Evolutionary conservation across 2,113 vertebrate genomes (phyloP), one percentile per base, ranked within the genome.

Genomic region (Stercorarius parasiticus): DNA sequence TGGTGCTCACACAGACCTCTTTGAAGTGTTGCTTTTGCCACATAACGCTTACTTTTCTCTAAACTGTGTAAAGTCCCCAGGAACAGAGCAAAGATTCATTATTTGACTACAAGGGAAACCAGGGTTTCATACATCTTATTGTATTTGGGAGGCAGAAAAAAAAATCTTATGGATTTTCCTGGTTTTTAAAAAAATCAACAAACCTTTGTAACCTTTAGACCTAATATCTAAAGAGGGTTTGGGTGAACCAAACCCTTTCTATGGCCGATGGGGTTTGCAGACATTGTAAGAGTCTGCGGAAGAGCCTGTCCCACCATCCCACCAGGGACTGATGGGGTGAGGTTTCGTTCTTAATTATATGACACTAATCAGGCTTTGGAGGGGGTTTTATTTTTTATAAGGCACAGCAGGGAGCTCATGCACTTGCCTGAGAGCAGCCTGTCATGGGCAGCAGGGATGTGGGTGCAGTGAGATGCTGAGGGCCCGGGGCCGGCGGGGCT

Each of bases 271-370:
- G 23, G 8, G 30, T 56, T 70, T 81, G 50, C 15, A 52, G 59
- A 9, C 2, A 0, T 13, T 27, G 17, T 29, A 34, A 50, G 36
- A 59, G 15, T 43, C 49, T 20, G 40, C 1, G 0, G 53, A 25
- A 67, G 40, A 65, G 10, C 27, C 11, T 2, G 0, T 26, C 58
- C 32, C 3, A 4, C 36, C 49, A 58, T 11, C 34, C 30, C 36
- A 29, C 59, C 11, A 38, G 50, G 5, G 11, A 27, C 40, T 64
- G 29, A 30, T 56, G 22, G 42, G 36, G 15, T 29, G 36, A 26
- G 38, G 16, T 34, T 49, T 70, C 36, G n/a, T 40, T 52, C n/a
- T 59, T 59, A 79, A 70, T 59, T 30, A 55, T 6, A 2, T 32
- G 38, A 43, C 9, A 23, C 25, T 65, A 50, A 74, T 43, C 42